phyloP scores from a whole-genome alignment of 2,113 vertebrate genomes.

The Larimichthys polyactis region DNA sequence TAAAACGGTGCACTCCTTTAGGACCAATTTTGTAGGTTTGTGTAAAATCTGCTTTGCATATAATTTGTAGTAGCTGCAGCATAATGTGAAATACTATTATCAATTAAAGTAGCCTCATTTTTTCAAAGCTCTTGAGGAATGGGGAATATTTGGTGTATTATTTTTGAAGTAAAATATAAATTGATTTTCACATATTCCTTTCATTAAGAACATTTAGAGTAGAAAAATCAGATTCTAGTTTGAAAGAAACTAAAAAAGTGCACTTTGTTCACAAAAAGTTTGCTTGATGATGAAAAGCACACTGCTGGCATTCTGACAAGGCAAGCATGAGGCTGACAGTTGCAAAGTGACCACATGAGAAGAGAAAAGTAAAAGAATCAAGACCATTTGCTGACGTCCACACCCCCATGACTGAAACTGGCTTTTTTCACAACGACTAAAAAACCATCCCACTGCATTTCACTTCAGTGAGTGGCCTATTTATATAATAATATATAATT shows the following conservation, averaged over 20 bases:
- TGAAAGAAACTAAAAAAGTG: constrained; percentile 29
- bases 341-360: constrained; percentile 56
- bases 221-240: constrained; percentile 43
- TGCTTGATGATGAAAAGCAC: constrained; percentile 69
- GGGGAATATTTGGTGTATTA: background rate
- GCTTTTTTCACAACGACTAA: constrained; percentile 7
- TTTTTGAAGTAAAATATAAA: background rate
- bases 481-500: background rate
- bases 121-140: background rate
- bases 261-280: constrained; percentile 77
- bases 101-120: constrained; percentile 35
- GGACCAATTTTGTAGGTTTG: background rate
- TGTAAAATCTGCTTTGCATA: background rate
- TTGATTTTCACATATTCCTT: background rate
- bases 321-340: constrained; percentile 64
- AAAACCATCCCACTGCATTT: constrained; percentile 18
- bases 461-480: background rate
- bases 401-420: constrained; percentile 19
- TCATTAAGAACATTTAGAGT: background rate
- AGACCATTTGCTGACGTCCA: constrained; percentile 29
- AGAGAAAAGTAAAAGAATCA: constrained; percentile 48
- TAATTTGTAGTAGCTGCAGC: background rate
- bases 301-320: constrained; percentile 54
- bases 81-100: background rate
- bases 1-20: background rate